Conservation (phyloP, 2,797 vertebrate species). For the Gallirallus australis region DNA sequence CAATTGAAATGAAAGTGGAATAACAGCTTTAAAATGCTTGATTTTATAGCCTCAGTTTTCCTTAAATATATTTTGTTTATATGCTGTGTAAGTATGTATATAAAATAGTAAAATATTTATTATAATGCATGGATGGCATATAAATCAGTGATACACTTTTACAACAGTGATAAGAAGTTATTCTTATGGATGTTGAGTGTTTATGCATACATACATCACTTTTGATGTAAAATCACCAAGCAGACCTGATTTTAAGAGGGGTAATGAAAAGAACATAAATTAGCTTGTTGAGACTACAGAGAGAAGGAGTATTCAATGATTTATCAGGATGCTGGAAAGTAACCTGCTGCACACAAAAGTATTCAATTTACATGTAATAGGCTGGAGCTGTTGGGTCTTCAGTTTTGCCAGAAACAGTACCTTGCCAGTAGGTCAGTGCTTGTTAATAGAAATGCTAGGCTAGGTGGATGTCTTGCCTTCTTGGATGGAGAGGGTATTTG, state of each 20-base stretch:
- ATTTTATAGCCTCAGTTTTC: background rate
- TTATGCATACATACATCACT: constrained; percentile 37
- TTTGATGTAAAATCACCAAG: constrained; percentile 1
- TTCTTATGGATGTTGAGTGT: constrained; percentile 14
- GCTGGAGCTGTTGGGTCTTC: background rate
- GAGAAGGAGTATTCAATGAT: background rate
- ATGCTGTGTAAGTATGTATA: background rate
- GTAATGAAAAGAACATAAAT: constrained; percentile 37
- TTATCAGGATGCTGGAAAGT: background rate
- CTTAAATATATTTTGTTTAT: constrained; percentile 23
- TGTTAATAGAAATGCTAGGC: background rate
- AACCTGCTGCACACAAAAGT: constrained; percentile 6
- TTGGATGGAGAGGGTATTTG: background rate
- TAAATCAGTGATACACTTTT: constrained; percentile 41
- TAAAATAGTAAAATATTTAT: constrained; percentile 31
- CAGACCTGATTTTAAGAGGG: constrained; percentile 35
- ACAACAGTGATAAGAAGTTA: constrained; percentile 21
- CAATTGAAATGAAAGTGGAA: background rate
- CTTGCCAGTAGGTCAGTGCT: background rate
- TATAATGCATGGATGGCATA: background rate
- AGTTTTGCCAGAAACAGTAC: background rate
- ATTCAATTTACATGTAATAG: background rate
- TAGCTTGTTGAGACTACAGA: background rate
- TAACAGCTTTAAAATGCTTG: background rate
- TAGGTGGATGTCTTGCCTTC: background rate